Conservation (phyloP, 2,113 vertebrate genomes). For the Procapra przewalskii region DNA sequence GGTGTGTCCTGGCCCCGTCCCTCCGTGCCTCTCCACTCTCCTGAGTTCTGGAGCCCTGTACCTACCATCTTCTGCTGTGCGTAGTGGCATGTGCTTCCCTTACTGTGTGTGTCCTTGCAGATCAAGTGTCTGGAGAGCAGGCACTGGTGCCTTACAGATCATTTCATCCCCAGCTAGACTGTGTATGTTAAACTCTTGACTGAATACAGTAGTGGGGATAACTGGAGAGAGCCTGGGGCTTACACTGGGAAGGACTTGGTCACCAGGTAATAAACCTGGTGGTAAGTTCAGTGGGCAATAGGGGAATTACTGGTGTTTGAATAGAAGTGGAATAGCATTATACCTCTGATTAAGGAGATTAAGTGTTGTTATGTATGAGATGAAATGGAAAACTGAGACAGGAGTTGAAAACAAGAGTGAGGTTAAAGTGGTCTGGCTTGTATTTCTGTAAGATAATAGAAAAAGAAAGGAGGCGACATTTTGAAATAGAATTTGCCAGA, state of each 20-base stretch:
- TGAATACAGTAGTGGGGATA: not conserved
- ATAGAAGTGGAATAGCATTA: not conserved
- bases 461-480: not conserved
- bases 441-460: not conserved
- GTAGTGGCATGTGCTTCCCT: not conserved
- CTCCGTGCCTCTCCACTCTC: not conserved
- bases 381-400: not conserved
- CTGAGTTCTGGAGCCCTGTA: fast-evolving
- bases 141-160: not conserved
- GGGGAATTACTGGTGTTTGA: not conserved
- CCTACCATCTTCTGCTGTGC: not conserved
- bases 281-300: not conserved
- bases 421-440: not conserved
- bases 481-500: not conserved
- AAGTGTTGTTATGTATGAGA: not conserved
- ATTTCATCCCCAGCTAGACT: not conserved
- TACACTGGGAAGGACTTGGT: not conserved
- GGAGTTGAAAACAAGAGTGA: not conserved
- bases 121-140: not conserved
- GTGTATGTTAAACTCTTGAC: not conserved
- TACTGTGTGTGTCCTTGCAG: not conserved
- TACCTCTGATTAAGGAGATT: not conserved
- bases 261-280: not conserved
- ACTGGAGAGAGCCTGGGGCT: not conserved
- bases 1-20: not conserved